Conservation (phyloP, 2,888 invertebrate genomes). For the Bhutanitis thaidina region DNA sequence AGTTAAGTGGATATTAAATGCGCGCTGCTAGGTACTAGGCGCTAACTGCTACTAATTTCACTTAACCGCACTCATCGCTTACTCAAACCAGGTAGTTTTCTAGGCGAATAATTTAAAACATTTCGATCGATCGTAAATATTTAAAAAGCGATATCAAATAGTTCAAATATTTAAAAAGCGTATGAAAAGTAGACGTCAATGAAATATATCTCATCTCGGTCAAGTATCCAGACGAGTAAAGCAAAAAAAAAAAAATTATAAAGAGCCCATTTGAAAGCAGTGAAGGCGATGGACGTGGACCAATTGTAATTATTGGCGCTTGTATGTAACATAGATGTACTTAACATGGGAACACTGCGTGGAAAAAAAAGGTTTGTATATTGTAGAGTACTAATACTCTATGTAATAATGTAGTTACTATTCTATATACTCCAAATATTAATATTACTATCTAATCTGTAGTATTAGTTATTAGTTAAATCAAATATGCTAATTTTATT, state of each 20-base stretch:
- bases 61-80: constrained; percentile 26
- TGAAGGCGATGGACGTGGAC: constrained; percentile 15
- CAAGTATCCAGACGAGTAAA: constrained; percentile 26
- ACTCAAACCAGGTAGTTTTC: constrained; percentile 30
- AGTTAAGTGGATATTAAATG: constrained; percentile 49
- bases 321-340: neutral
- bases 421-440: too few species aligned
- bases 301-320: too few species aligned
- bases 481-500: too few species aligned
- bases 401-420: too few species aligned
- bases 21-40: constrained; percentile 41
- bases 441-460: too few species aligned
- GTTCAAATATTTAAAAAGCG: constrained; percentile 18
- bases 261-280: constrained; percentile 22
- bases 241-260: constrained; percentile 26
- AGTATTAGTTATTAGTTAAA: too few species aligned
- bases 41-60: constrained; percentile 48
- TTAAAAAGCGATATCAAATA: constrained; percentile 26
- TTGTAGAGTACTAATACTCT: too few species aligned
- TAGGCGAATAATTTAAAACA: constrained; percentile 36
- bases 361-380: too few species aligned
- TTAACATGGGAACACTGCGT: too few species aligned
- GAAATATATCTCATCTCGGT: constrained; percentile 28
- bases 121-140: too few species aligned
- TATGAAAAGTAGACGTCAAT: constrained; percentile 25